Percentiles rank a stretch among this genome's conserved stretches.
Evolutionary conservation across 2,113 vertebrate species (phyloP).

Genomic region (Mirza zaza): DNA sequence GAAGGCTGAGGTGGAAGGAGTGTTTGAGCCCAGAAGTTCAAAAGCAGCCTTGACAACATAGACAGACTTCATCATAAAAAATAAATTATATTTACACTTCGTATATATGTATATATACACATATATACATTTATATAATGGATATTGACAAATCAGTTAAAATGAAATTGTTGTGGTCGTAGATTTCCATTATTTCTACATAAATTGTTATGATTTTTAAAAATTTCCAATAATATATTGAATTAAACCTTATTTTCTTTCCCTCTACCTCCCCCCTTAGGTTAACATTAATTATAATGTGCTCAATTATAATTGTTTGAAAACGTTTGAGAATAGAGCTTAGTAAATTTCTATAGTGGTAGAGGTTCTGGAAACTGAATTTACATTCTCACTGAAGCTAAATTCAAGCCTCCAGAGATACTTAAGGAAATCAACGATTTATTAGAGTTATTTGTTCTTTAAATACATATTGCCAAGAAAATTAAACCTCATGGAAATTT

Average conservation of each 20-base stretch:
- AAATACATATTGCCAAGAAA: neutral
- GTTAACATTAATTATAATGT: neutral
- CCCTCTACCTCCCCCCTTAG: neutral
- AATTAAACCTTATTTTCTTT: neutral
- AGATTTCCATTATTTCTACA: neutral
- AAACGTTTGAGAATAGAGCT: neutral
- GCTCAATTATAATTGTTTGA: neutral
- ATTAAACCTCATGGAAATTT: neutral
- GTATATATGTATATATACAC: no score
- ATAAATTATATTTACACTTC: no score
- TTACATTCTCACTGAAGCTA: constrained; percentile 13
- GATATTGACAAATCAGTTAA: neutral
- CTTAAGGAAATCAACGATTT: constrained; percentile 32
- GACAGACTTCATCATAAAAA: no score
- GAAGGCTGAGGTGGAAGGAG: no score
- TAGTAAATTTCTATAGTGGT: neutral
- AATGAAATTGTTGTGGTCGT: neutral
- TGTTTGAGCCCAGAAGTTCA: no score
- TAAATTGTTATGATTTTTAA: neutral
- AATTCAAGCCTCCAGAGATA: neutral
- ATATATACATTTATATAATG: no score
- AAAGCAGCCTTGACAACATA: no score
- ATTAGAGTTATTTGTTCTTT: constrained; percentile 10
- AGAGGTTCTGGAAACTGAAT: neutral
- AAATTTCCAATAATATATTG: neutral